Base-by-base conservation (phyloP, 2,113 vertebrate species). In the Brachyhypopomus gauderio region DNA sequence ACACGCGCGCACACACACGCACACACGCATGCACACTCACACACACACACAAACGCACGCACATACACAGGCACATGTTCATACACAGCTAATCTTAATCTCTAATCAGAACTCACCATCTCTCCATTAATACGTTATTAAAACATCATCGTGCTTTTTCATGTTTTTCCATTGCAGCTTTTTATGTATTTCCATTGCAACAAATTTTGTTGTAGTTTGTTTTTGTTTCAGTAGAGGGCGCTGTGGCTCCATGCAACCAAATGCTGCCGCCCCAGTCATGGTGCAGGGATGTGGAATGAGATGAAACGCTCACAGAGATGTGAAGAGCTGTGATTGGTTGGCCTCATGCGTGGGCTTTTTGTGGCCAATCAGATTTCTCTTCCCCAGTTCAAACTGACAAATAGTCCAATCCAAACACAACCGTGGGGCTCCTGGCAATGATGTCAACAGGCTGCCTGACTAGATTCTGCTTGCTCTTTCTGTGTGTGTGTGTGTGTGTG, bases 171-270 rank as follows among this genome's bases (percentile, higher is more conserved):
- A n/a, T n/a, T 60, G 5, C n/a, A 60, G 56, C 17, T 52, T 48
- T 55, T 16, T 14, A 27, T 27, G 45, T n/a, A 20, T 56, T 63
- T 63, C 25, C 22, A n/a, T n/a, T 60, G 5, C n/a, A 60, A 55
- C 34, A 2, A 2, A 36, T 17, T 77, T 45, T 4, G 22, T 7
- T 16, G 17, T 11, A 27, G 14, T 72, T 36, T 74, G 19, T 3
- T 14, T 36, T 58, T 11, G 0, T 77, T 8, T 48, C 84, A 34
- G 75, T 48, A 85, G 84, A 85, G 77, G 84, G 84, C 80, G 72
- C 38, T 82, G 72, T 82, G 71, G 45, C 63, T 79, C 72, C 30
- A 14, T 52, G 45, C 45, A 14, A 14, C 45, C 45, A 52, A 3
- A 14, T 3, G 1, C 12, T 8, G 45, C 12, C 5, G 0, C 45